Percentiles rank a stretch among this genome's conserved stretches.
Evolutionary conservation across 2,888 invertebrate genomes (phyloP).

Genomic region (Anticlea derivata): DNA sequence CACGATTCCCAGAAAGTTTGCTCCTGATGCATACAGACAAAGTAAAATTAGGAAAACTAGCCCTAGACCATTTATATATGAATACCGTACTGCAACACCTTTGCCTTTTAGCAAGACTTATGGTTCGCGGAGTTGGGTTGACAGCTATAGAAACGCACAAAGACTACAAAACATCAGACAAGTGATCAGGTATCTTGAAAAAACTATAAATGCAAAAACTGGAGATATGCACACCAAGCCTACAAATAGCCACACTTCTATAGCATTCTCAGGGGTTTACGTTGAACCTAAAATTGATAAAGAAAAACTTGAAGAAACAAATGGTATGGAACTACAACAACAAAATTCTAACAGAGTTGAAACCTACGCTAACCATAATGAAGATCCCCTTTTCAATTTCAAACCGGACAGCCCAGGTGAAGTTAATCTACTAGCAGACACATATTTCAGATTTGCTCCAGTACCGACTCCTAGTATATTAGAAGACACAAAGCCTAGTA

Average conservation of each 20-base stretch:
- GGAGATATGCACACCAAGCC: slow-evolving; percentile 64
- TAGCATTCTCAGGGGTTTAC: slow-evolving; percentile 71
- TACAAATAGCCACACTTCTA: slow-evolving; percentile 50
- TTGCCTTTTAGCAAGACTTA: slow-evolving; percentile 68
- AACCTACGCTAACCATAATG: slow-evolving; percentile 57
- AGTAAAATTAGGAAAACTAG: slow-evolving; percentile 64
- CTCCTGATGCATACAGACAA: slow-evolving; percentile 39
- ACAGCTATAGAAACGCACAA: slow-evolving; percentile 73
- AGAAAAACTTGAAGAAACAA: slow-evolving; percentile 32
- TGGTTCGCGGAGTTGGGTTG: slow-evolving; percentile 70
- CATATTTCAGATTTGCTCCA: slow-evolving; percentile 64
- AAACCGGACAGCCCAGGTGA: slow-evolving; percentile 90
- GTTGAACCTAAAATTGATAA: slow-evolving; percentile 57
- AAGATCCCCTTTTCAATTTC: slow-evolving; percentile 87
- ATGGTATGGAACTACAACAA: slow-evolving; percentile 31
- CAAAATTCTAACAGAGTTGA: slow-evolving; percentile 53
- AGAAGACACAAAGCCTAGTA: slow-evolving; percentile 41
- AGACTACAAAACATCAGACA: slow-evolving; percentile 72
- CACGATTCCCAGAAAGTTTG: slow-evolving; percentile 17
- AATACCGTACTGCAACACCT: slow-evolving; percentile 68
- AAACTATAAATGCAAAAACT: slow-evolving; percentile 72
- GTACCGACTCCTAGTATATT: slow-evolving; percentile 39
- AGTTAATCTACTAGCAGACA: slow-evolving; percentile 88
- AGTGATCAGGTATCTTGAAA: slow-evolving; percentile 74
- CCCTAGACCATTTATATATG: slow-evolving; percentile 79